phyloP scores from a whole-genome alignment of 1,140 invertebrate species.

The Ceratoteleas bidentatus region DNA sequence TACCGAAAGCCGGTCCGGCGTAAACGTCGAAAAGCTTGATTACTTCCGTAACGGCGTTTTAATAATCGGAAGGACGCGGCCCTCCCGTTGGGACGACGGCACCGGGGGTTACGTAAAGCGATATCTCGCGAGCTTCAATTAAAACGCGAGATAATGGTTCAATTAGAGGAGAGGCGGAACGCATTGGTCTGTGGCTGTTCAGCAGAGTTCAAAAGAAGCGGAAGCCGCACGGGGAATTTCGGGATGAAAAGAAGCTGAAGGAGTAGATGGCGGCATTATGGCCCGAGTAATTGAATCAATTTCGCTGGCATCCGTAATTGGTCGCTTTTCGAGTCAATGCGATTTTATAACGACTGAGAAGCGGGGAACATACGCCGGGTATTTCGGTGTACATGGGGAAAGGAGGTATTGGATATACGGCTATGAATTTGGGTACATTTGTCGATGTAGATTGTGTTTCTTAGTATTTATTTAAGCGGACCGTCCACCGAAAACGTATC shows the following conservation, averaged over 20 bases:
- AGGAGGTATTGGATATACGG: no score
- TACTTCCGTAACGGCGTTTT: conserved; percentile 33
- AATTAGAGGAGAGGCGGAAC: conserved; percentile 42
- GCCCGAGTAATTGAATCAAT: conserved; percentile 54
- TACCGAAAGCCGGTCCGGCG: conserved; percentile 6
- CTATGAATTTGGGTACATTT: no score
- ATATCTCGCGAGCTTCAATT: conserved; percentile 51
- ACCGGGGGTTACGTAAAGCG: conserved; percentile 32
- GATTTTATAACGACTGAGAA: conserved; percentile 49
- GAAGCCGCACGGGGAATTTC: conserved; percentile 23
- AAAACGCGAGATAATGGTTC: conserved; percentile 54
- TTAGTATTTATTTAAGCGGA: no score
- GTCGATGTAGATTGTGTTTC: no score
- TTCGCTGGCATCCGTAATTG: conserved; percentile 41
- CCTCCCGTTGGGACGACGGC: conserved; percentile 21
- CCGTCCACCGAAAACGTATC: no score
- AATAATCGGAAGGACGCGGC: conserved; percentile 35
- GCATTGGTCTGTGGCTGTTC: conserved; percentile 6
- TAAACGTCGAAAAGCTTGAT: conserved; percentile 15
- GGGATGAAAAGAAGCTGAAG: conserved; percentile 43
- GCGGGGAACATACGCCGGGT: conserved; percentile 40
- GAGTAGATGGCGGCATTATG: conserved; percentile 36
- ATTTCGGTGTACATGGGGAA: no score
- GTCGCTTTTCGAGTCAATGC: conserved; percentile 37
- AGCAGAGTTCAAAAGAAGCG: conserved; percentile 32